phyloP scores from a whole-genome alignment of 2,797 vertebrate species.

The Gallinago stenura region DNA sequence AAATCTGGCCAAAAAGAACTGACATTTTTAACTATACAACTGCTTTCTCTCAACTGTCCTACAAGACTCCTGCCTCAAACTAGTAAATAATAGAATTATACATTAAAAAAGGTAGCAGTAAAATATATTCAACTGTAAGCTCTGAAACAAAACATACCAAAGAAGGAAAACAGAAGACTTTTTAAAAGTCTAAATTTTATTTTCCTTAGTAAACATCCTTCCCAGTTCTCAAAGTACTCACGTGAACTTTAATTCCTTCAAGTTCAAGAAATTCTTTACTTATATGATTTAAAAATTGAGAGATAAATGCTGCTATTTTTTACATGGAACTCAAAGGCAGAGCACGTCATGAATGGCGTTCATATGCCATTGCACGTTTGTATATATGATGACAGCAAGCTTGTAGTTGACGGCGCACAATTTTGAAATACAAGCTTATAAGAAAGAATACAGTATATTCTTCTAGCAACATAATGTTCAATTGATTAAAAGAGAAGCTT shows the following conservation, averaged over 20 bases:
- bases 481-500: background rate
- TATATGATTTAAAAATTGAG: background rate
- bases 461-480: background rate
- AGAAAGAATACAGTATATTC: background rate
- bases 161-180: background rate
- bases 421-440: background rate
- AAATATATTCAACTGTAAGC: background rate
- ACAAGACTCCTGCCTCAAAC: background rate
- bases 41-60: background rate
- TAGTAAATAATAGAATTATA: background rate
- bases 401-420: background rate
- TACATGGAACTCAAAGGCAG: background rate
- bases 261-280: background rate
- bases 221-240: background rate
- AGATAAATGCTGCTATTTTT: background rate
- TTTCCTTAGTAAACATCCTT: background rate
- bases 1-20: background rate
- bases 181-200: background rate
- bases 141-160: background rate
- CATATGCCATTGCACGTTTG: background rate
- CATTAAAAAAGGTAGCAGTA: background rate
- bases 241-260: background rate
- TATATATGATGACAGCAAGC: background rate
- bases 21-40: background rate
- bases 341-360: background rate